Evolutionary conservation across 35 echinoderm and acorn worm genomes (phyloP).

Genomic region (Apostichopus parvimensis): DNA sequence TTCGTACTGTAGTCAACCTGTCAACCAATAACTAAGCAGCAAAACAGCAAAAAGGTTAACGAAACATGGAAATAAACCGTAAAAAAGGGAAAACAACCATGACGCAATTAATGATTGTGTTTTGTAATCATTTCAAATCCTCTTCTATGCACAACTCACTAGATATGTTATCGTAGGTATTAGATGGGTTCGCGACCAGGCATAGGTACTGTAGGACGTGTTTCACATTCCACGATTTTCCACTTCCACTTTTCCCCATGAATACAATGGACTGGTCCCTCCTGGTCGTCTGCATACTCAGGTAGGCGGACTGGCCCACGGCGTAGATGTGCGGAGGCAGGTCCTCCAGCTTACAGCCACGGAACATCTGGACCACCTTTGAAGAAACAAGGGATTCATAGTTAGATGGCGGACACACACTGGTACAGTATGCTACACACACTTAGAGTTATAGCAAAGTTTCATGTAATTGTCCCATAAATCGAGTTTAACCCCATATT

Average conservation of each 20-base stretch:
- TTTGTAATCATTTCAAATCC: no score
- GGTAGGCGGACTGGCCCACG: conserved; percentile 93
- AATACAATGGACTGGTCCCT: conserved; percentile 96
- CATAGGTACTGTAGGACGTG: conserved; percentile 89
- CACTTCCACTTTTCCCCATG: conserved; percentile 90
- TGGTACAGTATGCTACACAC: no score
- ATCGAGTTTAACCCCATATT: no score
- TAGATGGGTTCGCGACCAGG: conserved; percentile 71
- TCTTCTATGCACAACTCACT: background rate
- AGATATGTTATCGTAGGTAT: conserved; percentile 52
- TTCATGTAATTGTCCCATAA: no score
- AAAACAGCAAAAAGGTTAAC: no score
- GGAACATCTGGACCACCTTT: conserved; percentile 97
- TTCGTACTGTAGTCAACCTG: no score
- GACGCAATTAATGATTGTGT: no score
- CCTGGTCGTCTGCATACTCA: conserved; percentile 74
- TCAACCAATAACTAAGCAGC: no score
- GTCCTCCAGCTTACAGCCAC: conserved; percentile 95
- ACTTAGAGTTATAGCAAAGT: no score
- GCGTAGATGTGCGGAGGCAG: conserved; percentile 99
- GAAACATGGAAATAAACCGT: no score
- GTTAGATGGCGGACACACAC: no score
- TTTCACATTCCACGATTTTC: conserved; percentile 89
- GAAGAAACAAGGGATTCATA: background rate
- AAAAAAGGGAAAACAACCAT: no score